Base-by-base conservation (phyloP, 2,888 invertebrate species). In the Andrena hattorfiana region DNA sequence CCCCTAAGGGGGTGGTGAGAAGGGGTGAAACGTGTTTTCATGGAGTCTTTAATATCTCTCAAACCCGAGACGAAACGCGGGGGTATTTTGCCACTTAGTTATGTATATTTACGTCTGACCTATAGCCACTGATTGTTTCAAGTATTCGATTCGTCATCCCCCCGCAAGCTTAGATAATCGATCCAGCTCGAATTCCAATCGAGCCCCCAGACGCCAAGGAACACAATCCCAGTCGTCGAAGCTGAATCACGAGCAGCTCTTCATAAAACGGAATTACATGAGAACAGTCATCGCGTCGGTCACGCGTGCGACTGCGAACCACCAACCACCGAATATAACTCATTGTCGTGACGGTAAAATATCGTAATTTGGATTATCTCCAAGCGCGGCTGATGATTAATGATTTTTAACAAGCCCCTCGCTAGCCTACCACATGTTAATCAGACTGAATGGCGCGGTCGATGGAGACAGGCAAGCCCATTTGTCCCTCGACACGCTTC, bases 291-390 rank as follows among this genome's bases (percentile, higher is more conserved):
- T 54, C 32, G 81, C 32, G 67, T 60, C 26, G 62, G 75, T 71
- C 79, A 77, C 63, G 68, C 72, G 64, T 72, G 59, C 54, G 83
- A 35, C 69, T 63, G 78, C 73, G 77, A 72, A 66, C 82, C 87
- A 87, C 77, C 79, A 77, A 78, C 81, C 60, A 75, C 71, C 71
- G 83, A 75, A 75, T 83, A 77, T 87, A 83, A 87, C 81, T 87
- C 78, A 86, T 86, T 86, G 87, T 85, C 87, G 60, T 79, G 77
- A 72, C 81, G 70, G 30, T 64, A 85, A 56, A 56, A 81, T 86
- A 79, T 85, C 83, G 85, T 80, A 76, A 85, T 83, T 85, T 87
- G 87, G 87, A 77, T 23, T 26, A 62, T 35, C 26, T 85, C 87
- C 85, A 87, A 80, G 49, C 64, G 23, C 35, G 56, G 10, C 28